phyloP scores from a whole-genome alignment of 2,888 invertebrate genomes.

The Charanyca ferruginea region DNA sequence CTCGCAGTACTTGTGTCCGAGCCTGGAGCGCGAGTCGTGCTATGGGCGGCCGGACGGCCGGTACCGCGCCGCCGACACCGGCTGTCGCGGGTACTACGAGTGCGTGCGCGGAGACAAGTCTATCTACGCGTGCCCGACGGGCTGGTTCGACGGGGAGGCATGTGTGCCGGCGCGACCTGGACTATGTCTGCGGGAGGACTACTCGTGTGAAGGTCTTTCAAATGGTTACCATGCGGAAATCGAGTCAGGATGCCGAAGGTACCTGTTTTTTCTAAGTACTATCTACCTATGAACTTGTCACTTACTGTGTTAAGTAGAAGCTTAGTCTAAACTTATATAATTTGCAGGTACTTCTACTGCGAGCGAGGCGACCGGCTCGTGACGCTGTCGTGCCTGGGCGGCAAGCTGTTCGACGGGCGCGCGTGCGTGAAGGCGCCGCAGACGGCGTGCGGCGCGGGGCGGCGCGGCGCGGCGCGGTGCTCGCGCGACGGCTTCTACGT shows the following conservation, averaged over 20 bases:
- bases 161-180: conserved; percentile 84
- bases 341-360: conserved; percentile 91
- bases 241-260: conserved; percentile 89
- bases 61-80: conserved; percentile 87
- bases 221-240: conserved; percentile 91
- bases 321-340: conserved; percentile 14
- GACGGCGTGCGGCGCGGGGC: conserved; percentile 83
- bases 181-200: conserved; percentile 81
- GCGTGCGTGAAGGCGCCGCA: conserved; percentile 87
- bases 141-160: conserved; percentile 90
- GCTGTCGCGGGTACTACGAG: conserved; percentile 91
- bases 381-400: conserved; percentile 90
- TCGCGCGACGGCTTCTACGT: conserved; percentile 90
- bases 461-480: conserved; percentile 77
- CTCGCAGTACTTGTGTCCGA: conserved; percentile 84
- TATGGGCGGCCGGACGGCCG: conserved; percentile 89
- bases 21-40: conserved; percentile 88
- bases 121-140: conserved; percentile 90
- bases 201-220: conserved; percentile 86
- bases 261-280: not conserved
- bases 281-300: not conserved
- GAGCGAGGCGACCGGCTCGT: conserved; percentile 90
- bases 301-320: not conserved
- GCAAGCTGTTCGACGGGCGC: conserved; percentile 91
- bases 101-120: conserved; percentile 90